Evolutionary conservation across 2,797 vertebrate genomes (phyloP).

Genomic region (Xyrichtys novacula): DNA sequence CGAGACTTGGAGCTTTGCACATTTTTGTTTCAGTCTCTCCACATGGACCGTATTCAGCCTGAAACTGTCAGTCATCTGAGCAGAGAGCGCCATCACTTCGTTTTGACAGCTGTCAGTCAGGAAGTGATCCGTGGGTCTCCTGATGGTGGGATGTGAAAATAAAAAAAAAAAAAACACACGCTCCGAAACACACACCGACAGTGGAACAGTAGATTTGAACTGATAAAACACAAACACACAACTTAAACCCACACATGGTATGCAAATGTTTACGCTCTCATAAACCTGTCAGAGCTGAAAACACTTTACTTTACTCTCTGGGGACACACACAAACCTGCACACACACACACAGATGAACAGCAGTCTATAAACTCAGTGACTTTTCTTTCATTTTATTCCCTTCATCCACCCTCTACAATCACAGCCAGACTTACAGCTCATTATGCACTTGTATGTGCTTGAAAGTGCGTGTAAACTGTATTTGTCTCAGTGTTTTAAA

Average conservation of each 20-base stretch:
- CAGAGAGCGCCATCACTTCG: neutral
- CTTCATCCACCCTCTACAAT: slow-evolving; percentile 6
- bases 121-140: neutral
- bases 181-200: neutral
- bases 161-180: too few relatives aligned
- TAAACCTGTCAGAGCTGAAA: neutral
- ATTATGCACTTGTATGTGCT: too few relatives aligned
- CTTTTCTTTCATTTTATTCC: neutral
- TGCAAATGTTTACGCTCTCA: neutral
- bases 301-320: neutral
- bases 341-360: neutral
- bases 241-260: neutral
- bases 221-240: neutral
- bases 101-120: slow-evolving; percentile 33
- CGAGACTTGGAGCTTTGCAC: neutral
- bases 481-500: too few relatives aligned
- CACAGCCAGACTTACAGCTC: too few relatives aligned
- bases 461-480: too few relatives aligned
- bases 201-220: neutral
- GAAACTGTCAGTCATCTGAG: slow-evolving; percentile 7
- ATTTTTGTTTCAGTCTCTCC: neutral
- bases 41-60: neutral
- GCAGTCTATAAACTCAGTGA: neutral
- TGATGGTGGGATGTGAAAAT: neutral
- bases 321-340: neutral